A percentile compares a stretch with the other conserved stretches of the same genome.
phyloP scores from a whole-genome alignment of 2,888 invertebrate genomes.

The Mayetiola destructor region DNA sequence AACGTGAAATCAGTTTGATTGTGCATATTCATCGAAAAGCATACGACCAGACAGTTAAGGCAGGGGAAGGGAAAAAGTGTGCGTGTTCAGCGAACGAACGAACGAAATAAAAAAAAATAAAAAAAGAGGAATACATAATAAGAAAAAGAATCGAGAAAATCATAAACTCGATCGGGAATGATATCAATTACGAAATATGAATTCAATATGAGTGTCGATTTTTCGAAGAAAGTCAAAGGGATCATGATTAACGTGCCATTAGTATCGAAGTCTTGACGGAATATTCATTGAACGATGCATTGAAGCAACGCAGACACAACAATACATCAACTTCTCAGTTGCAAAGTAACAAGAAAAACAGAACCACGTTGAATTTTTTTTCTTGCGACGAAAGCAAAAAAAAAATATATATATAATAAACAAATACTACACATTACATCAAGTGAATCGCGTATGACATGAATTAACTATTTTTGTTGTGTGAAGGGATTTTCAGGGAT shows the following conservation, averaged over 20 bases:
- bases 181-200: slow-evolving; percentile 8
- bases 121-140: neutral
- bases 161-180: slow-evolving; percentile 11
- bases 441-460: no score
- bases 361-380: no score
- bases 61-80: neutral
- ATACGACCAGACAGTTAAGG: no score
- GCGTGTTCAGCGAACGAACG: no score
- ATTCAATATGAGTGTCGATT: neutral
- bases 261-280: slow-evolving; percentile 7
- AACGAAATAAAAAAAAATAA: neutral
- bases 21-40: no score
- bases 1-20: no score
- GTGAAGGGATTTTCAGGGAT: neutral
- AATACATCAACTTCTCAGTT: neutral
- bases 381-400: no score
- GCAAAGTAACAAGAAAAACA: neutral
- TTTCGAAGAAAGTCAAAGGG: neutral
- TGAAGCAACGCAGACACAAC: slow-evolving; percentile 6
- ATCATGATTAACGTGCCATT: neutral
- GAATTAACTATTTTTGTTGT: slow-evolving; percentile 2
- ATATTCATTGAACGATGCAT: neutral
- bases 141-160: neutral
- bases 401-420: no score
- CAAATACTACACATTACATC: no score